These are phyloP conservation scores for Natator depressus DNA, from an alignment of 2,113 vertebrate genomes.

Conservation along the genomic window DNA sequence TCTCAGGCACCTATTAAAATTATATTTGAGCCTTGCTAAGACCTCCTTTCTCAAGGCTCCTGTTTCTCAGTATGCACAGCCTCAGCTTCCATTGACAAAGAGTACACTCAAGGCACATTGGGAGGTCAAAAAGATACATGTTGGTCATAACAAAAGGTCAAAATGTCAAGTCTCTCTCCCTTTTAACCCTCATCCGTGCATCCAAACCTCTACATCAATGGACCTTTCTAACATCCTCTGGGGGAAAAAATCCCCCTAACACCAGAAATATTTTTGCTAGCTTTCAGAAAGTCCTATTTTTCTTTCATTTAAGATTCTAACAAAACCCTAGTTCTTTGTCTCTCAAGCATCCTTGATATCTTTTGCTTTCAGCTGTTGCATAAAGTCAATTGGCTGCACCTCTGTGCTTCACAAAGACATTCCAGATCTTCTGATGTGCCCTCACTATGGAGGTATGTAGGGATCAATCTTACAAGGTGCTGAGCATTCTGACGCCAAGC, in stretches of 20 bases:
- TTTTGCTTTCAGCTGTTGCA: constrained; percentile 58
- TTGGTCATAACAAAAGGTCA: not conserved
- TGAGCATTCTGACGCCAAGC: constrained; percentile 58
- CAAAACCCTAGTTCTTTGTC: constrained; percentile 63
- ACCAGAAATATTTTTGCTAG: constrained; percentile 14
- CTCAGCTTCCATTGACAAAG: not conserved
- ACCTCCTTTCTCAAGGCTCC: not conserved
- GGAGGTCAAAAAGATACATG: not conserved
- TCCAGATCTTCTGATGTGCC: constrained; percentile 54
- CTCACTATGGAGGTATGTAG: constrained; percentile 66
- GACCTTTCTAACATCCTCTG: not conserved
- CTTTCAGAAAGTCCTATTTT: not conserved
- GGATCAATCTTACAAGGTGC: constrained; percentile 57
- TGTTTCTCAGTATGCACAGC: not conserved
- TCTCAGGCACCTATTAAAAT: not conserved
- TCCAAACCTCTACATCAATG: constrained; percentile 16
- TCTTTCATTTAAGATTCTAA: constrained; percentile 58
- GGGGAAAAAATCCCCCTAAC: constrained; percentile 34
- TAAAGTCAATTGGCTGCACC: constrained; percentile 67
- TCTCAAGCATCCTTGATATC: constrained; percentile 65
- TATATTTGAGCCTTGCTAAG: rapidly evolving
- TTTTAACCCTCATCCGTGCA: not conserved
- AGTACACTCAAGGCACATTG: not conserved
- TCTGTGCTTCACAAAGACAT: constrained; percentile 65
- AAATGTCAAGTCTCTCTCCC: not conserved